A percentile compares a stretch with the other conserved stretches of the same genome.
Evolutionary conservation across 1,140 invertebrate genomes (phyloP).

Genomic region (Tetramorium parvispinum): DNA sequence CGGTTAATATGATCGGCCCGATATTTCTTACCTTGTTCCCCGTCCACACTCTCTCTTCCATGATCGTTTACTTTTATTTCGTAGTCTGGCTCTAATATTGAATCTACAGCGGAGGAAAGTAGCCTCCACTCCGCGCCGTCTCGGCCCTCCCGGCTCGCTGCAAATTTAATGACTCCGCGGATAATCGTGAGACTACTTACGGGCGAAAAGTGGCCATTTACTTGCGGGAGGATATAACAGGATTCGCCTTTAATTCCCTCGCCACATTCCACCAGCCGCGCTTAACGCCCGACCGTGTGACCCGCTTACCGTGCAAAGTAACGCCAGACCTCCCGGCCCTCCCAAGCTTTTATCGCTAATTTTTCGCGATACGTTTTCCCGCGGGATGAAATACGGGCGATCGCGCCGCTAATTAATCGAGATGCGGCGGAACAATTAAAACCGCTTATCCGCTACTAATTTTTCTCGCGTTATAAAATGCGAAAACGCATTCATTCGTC

Average conservation of each 20-base stretch:
- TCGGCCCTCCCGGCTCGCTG: slow-evolving; percentile 1
- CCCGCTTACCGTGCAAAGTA: slow-evolving; percentile 44
- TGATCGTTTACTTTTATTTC: slow-evolving; percentile 41
- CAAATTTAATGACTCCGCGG: slow-evolving; percentile 60
- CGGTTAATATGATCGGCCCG: slow-evolving; percentile 20
- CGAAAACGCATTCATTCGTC: background rate
- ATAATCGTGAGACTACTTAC: slow-evolving; percentile 62
- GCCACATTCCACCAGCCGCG: slow-evolving; percentile 54
- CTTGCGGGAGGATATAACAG: slow-evolving; percentile 63
- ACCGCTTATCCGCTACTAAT: background rate
- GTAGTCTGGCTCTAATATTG: slow-evolving; percentile 31
- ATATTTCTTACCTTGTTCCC: slow-evolving; percentile 37
- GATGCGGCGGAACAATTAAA: slow-evolving; percentile 4
- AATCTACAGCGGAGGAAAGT: background rate
- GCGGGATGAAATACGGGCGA: background rate
- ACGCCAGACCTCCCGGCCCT: background rate
- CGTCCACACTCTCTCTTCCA: background rate
- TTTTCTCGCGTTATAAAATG: background rate
- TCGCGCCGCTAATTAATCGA: slow-evolving; percentile 40
- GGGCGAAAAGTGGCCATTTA: slow-evolving; percentile 63
- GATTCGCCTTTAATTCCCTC: slow-evolving; percentile 63
- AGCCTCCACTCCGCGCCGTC: background rate
- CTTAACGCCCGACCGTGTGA: slow-evolving; percentile 61
- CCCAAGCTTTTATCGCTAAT: slow-evolving; percentile 45
- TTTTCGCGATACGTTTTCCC: slow-evolving; percentile 43